Conservation (phyloP, 2,888 invertebrate species). For the Leptopilina myrica region DNA sequence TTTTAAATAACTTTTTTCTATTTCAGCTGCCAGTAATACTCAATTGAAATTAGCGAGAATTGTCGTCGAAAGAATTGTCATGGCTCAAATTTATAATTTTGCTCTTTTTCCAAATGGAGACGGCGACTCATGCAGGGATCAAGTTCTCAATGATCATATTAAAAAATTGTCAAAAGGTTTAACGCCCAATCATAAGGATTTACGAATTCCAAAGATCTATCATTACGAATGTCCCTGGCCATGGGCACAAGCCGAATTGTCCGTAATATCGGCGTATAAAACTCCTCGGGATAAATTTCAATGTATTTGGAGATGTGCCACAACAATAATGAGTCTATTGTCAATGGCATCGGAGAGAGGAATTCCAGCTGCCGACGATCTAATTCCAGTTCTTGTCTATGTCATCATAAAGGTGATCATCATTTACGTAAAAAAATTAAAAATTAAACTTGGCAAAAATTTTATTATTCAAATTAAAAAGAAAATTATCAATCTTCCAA, state of each 20-base stretch:
- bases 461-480: slow-evolving; percentile 16
- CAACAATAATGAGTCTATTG: slow-evolving; percentile 95
- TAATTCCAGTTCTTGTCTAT: slow-evolving; percentile 97
- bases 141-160: slow-evolving; percentile 92
- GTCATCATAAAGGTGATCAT: slow-evolving; percentile 91
- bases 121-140: slow-evolving; percentile 94
- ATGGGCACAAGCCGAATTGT: slow-evolving; percentile 93
- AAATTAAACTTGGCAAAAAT: no score
- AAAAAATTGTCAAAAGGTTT: slow-evolving; percentile 86
- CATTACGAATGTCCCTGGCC: slow-evolving; percentile 97
- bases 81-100: slow-evolving; percentile 93
- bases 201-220: slow-evolving; percentile 89
- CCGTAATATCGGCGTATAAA: slow-evolving; percentile 92
- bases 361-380: slow-evolving; percentile 94
- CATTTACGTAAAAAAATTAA: no score
- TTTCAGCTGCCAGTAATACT: slow-evolving; percentile 82
- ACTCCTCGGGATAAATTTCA: slow-evolving; percentile 92
- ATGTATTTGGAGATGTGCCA: slow-evolving; percentile 92
- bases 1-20: no score
- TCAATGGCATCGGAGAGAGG: slow-evolving; percentile 88
- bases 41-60: slow-evolving; percentile 87
- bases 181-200: slow-evolving; percentile 88
- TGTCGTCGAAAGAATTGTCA: slow-evolving; percentile 93
- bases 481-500: neutral
- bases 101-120: slow-evolving; percentile 98